Evolutionary conservation across 2,888 invertebrate species (phyloP).

Genomic region (Tipula confusa): DNA sequence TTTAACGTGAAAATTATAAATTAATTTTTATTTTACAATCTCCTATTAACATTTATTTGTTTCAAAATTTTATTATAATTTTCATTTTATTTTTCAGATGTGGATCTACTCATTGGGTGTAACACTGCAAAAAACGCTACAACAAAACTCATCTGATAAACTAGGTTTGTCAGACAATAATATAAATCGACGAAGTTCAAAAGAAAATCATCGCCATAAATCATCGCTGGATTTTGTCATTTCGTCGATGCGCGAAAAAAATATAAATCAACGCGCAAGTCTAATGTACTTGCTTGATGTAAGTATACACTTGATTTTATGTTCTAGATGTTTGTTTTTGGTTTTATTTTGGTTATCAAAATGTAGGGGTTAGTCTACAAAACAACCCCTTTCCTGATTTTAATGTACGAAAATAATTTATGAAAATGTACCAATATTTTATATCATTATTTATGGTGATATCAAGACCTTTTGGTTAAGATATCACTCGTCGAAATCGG

Average conservation of each 20-base stretch:
- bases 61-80: too few relatives aligned
- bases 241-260: constrained; percentile 53
- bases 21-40: neutral
- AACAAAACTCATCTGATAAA: neutral
- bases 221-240: constrained; percentile 36
- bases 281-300: constrained; percentile 60
- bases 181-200: neutral
- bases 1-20: neutral
- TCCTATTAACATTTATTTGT: neutral
- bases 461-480: too few relatives aligned
- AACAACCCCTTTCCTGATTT: too few relatives aligned
- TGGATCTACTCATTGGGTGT: constrained; percentile 59
- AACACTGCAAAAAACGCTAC: constrained; percentile 44
- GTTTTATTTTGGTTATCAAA: too few relatives aligned
- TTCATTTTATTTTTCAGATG: too few relatives aligned
- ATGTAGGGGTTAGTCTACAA: too few relatives aligned
- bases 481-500: too few relatives aligned
- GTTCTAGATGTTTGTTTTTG: too few relatives aligned
- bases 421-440: too few relatives aligned
- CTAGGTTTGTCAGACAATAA: neutral
- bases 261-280: constrained; percentile 54
- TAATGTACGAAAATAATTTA: too few relatives aligned
- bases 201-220: constrained; percentile 7
- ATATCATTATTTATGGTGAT: too few relatives aligned
- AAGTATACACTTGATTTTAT: too few relatives aligned